Conservation (phyloP, 2,888 invertebrate species). For the Ectemnius continuus region DNA sequence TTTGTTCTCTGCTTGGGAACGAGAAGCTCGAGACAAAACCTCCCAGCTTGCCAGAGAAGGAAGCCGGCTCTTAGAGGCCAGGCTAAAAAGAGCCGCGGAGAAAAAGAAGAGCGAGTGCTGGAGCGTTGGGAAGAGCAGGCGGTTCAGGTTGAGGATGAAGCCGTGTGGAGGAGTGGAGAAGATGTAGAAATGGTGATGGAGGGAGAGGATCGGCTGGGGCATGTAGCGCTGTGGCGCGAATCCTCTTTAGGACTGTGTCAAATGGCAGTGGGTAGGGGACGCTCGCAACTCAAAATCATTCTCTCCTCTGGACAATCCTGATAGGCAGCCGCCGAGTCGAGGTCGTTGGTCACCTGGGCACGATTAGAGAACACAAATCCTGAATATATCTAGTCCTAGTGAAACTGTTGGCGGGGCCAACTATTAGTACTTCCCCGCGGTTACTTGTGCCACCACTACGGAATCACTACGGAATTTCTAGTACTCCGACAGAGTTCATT, state of each 20-base stretch:
- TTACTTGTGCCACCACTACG: too few species aligned
- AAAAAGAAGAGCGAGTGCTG: constrained; percentile 19
- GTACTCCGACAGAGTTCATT: too few species aligned
- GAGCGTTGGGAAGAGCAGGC: constrained; percentile 5
- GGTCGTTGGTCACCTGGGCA: constrained; percentile 73
- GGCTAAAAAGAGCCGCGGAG: constrained; percentile 18
- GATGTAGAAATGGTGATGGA: constrained; percentile 41
- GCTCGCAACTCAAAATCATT: constrained; percentile 4
- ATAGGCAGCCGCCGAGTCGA: constrained; percentile 31
- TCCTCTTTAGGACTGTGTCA: constrained; percentile 77
- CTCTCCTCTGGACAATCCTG: constrained; percentile 24
- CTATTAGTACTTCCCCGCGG: too few species aligned
- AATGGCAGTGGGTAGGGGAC: constrained; percentile 68
- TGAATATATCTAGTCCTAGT: neutral
- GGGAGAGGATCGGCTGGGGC: constrained; percentile 54
- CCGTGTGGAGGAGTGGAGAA: constrained; percentile 15
- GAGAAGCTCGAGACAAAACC: constrained; percentile 70
- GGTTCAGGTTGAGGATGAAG: neutral
- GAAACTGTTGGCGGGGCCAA: too few species aligned
- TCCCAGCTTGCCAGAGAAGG: constrained; percentile 47
- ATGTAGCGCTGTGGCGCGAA: constrained; percentile 68
- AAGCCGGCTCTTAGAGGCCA: constrained; percentile 18
- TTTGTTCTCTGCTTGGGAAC: constrained; percentile 76
- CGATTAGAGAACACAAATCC: constrained; percentile 51
- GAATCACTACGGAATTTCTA: too few species aligned